Percentiles rank a stretch among this genome's conserved stretches.
Conservation (phyloP, 2,113 vertebrate species). For the Todiramphus saurophagus region DNA sequence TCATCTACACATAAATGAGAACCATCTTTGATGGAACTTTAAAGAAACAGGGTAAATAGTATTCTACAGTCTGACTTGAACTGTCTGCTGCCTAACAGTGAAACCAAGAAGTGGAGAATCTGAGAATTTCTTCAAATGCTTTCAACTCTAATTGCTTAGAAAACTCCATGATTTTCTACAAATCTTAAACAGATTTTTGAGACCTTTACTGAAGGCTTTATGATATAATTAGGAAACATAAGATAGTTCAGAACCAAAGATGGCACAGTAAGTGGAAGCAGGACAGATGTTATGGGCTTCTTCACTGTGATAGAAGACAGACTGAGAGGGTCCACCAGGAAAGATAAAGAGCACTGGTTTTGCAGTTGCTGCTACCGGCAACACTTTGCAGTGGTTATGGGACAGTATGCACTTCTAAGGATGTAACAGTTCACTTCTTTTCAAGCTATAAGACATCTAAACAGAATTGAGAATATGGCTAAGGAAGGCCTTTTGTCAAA, state of each 20-base stretch:
- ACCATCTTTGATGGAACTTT: constrained; percentile 35
- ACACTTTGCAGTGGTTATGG: not conserved
- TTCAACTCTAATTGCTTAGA: not conserved
- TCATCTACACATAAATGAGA: constrained; percentile 51
- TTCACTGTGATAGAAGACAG: not conserved
- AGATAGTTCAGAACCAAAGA: not conserved
- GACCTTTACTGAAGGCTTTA: not conserved
- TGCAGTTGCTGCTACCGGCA: not conserved
- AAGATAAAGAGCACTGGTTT: not conserved
- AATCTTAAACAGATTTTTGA: not conserved
- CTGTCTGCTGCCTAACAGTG: not conserved
- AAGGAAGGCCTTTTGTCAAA: not conserved
- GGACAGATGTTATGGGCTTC: not conserved
- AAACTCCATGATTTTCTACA: not conserved
- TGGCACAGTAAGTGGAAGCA: not conserved
- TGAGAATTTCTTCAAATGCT: not conserved
- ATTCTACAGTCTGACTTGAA: not conserved
- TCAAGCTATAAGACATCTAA: not conserved
- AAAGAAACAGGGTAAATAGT: not conserved
- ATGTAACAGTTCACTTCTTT: not conserved
- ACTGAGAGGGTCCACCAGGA: not conserved
- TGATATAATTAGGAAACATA: not conserved
- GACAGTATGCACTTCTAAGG: not conserved
- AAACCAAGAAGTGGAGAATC: not conserved
- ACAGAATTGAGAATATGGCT: not conserved